Conservation (phyloP, 1,140 invertebrate genomes). For the Philaenus spumarius region DNA sequence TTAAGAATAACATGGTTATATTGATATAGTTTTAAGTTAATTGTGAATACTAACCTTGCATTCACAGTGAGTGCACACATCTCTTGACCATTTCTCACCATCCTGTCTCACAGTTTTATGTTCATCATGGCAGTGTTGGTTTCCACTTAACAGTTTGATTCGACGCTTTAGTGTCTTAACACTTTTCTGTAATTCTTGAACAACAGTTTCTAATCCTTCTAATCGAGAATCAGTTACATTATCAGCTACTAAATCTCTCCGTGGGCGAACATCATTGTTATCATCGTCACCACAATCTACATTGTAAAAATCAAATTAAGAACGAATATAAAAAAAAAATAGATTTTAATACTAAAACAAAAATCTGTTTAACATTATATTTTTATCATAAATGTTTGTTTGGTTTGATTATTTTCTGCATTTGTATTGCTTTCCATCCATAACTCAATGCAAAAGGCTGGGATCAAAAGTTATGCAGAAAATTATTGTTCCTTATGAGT, state of each 20-base stretch:
- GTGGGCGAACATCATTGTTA: conserved; percentile 17
- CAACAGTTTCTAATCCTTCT: conserved; percentile 47
- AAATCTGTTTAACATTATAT: background rate
- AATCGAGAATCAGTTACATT: conserved; percentile 44
- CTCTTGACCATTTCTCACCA: conserved; percentile 44
- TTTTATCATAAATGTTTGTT: too few species aligned
- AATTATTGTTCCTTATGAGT: too few species aligned
- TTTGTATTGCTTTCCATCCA: too few species aligned
- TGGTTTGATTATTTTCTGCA: too few species aligned
- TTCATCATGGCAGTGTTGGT: conserved; percentile 40
- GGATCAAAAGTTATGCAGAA: too few species aligned
- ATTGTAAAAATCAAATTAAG: background rate
- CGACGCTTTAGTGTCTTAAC: conserved; percentile 47
- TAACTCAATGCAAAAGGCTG: too few species aligned
- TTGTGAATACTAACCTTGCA: conserved; percentile 42
- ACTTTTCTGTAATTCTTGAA: conserved; percentile 47
- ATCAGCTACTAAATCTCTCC: conserved; percentile 19
- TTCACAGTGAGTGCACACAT: conserved; percentile 47
- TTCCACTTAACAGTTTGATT: conserved; percentile 43
- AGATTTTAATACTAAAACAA: background rate
- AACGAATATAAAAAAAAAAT: background rate
- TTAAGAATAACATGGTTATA: too few species aligned
- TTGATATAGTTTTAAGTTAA: too few species aligned
- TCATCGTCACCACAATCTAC: conserved; percentile 15
- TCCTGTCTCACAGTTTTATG: conserved; percentile 39